A percentile compares a stretch with the other conserved stretches of the same genome.
phyloP scores from a whole-genome alignment of 2,797 vertebrate genomes.

The Myotis myotis region DNA sequence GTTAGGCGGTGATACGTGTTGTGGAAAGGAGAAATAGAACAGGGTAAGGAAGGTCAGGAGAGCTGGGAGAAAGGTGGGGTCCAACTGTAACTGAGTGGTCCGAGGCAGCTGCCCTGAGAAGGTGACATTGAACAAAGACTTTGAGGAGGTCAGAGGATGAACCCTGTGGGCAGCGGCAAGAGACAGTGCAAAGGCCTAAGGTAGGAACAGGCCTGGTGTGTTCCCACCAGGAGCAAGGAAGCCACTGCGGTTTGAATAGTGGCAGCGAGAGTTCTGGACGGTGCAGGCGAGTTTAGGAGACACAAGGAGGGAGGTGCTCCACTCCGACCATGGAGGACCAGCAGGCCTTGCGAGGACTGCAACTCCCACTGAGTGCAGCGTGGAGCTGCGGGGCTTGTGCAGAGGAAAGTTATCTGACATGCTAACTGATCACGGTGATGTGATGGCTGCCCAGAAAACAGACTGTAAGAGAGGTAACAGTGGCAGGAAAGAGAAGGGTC shows the following conservation, averaged over 20 bases:
- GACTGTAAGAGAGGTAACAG: rapidly evolving
- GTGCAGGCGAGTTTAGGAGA: no score
- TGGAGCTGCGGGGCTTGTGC: not conserved
- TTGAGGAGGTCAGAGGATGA: no score
- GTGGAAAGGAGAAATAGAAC: not conserved
- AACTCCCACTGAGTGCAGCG: not conserved
- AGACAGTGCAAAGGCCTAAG: no score
- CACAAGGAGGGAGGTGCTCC: not conserved
- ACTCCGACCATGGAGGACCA: rapidly evolving
- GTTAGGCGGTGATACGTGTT: not conserved
- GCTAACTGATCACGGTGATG: not conserved
- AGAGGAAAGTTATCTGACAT: not conserved
- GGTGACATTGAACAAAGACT: no score
- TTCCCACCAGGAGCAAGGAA: not conserved
- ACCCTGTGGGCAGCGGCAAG: no score
- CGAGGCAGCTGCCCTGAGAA: not conserved
- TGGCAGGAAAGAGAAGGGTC: not conserved
- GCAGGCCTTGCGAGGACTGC: no score
- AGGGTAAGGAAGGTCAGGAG: not conserved
- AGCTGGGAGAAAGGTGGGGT: not conserved
- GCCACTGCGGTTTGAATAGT: not conserved
- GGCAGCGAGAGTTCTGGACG: not conserved
- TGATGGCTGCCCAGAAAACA: not conserved
- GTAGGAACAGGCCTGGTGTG: not conserved
- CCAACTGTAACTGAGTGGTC: not conserved